phyloP scores from a whole-genome alignment of 2,113 vertebrate species.

The Tonatia bakeri region DNA sequence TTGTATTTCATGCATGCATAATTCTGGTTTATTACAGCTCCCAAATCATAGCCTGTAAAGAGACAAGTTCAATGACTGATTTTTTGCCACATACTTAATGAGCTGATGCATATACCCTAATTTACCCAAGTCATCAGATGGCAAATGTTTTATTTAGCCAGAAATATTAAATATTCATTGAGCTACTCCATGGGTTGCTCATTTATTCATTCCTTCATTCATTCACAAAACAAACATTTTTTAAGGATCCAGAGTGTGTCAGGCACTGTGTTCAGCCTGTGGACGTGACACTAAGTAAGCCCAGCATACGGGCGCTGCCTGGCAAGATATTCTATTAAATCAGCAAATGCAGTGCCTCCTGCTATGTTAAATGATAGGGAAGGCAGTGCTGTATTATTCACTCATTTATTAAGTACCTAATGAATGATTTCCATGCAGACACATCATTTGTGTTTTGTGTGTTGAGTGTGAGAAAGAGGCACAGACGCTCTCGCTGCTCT shows the following conservation, averaged over 20 bases:
- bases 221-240: slow-evolving; percentile 31
- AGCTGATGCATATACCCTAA: slow-evolving; percentile 25
- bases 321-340: background rate
- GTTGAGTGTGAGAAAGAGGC: background rate
- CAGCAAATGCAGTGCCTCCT: background rate
- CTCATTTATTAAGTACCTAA: background rate
- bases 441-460: background rate
- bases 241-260: background rate
- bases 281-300: background rate
- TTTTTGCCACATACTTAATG: slow-evolving; percentile 42
- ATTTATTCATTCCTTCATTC: slow-evolving; percentile 24
- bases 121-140: slow-evolving; percentile 66
- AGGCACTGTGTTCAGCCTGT: background rate
- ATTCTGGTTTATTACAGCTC: background rate
- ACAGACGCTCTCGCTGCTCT: background rate
- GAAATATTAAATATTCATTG: slow-evolving; percentile 58
- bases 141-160: slow-evolving; percentile 71
- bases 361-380: background rate
- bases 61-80: slow-evolving; percentile 21
- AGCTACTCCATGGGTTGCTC: background rate
- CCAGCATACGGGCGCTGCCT: background rate
- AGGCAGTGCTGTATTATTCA: background rate
- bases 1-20: background rate
- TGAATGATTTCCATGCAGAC: background rate
- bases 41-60: slow-evolving; percentile 23